These are phyloP conservation scores for Sphenopsis melanotis DNA, from an alignment of 2,797 vertebrate species.

Conservation along the genomic window DNA sequence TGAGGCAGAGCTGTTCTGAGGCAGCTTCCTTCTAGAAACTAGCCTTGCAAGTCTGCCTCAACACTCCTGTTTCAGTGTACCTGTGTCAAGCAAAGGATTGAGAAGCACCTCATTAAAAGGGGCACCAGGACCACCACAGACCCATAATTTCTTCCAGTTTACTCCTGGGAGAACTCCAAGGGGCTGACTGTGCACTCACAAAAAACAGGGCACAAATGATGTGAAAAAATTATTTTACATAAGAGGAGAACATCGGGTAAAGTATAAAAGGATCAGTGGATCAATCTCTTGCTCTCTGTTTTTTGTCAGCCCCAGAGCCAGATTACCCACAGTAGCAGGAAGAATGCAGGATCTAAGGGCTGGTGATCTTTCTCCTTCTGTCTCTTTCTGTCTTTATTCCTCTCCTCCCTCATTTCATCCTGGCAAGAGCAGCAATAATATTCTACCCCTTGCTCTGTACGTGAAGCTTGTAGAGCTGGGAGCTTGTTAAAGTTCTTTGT, in stretches of 20 bases:
- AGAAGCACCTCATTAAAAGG: background rate
- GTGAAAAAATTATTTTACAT: accelerated
- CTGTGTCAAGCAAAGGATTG: background rate
- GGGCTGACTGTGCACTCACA: background rate
- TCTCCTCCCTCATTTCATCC: background rate
- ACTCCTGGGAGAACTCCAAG: background rate
- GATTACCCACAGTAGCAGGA: background rate
- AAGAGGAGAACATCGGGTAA: background rate
- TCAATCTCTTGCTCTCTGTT: background rate
- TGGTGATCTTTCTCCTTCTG: background rate
- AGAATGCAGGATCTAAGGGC: background rate
- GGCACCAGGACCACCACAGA: background rate
- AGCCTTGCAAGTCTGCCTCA: background rate
- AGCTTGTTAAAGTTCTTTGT: background rate
- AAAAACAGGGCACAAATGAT: background rate
- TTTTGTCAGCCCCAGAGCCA: background rate
- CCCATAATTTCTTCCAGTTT: accelerated
- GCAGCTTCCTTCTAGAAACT: background rate
- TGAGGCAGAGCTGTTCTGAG: too few species aligned
- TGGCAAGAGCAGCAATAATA: background rate
- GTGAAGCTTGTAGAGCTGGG: background rate
- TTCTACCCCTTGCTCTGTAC: background rate
- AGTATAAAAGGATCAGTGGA: background rate
- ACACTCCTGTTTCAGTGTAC: background rate
- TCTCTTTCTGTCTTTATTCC: background rate